Percentiles rank a stretch among this genome's conserved stretches.
Conservation (phyloP, 2,113 vertebrate species). For the Atrichornis clamosus region DNA sequence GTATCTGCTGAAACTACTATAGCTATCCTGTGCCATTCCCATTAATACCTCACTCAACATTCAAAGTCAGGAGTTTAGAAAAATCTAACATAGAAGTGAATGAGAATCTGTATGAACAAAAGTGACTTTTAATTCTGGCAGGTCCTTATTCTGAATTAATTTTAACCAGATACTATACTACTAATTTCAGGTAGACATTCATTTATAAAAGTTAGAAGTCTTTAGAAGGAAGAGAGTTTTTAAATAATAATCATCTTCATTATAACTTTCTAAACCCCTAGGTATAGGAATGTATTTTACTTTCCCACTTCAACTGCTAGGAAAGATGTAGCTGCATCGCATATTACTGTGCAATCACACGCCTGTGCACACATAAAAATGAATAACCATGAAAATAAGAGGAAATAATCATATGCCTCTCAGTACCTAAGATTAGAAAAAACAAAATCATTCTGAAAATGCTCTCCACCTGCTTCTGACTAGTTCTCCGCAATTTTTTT, state of each 20-base stretch:
- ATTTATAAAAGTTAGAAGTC: not conserved
- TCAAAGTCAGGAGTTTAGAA: not conserved
- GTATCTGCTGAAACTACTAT: not conserved
- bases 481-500: not conserved
- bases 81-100: not conserved
- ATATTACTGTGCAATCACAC: not conserved
- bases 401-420: not conserved
- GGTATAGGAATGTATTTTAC: not conserved
- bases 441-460: not conserved
- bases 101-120: not conserved
- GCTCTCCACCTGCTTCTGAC: not conserved
- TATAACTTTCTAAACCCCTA: not conserved
- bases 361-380: not conserved
- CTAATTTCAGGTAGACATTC: not conserved
- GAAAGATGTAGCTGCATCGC: not conserved
- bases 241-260: not conserved
- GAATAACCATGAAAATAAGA: not conserved
- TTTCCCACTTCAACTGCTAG: not conserved
- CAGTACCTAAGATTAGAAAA: not conserved
- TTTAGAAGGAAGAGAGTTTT: not conserved
- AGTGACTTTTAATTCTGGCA: not conserved
- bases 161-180: not conserved
- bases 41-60: not conserved
- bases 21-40: not conserved
- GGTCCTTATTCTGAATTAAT: not conserved